Conservation (phyloP, 2,888 invertebrate species). For the Iselma pallidipennis region DNA sequence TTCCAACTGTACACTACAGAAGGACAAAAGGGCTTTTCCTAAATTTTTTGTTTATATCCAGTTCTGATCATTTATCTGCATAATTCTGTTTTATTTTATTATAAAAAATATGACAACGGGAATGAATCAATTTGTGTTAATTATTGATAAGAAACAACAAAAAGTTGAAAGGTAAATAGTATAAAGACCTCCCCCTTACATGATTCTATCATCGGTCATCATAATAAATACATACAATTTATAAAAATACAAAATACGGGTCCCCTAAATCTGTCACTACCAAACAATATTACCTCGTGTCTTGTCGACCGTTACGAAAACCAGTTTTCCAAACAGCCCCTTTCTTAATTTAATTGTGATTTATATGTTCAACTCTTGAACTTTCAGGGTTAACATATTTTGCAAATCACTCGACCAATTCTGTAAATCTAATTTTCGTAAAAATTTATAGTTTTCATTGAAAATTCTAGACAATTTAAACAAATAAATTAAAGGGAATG, state of each 20-base stretch:
- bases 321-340: constrained; percentile 34
- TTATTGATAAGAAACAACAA: background rate
- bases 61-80: too few species aligned
- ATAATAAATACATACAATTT: background rate
- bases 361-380: constrained; percentile 34
- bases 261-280: constrained; percentile 41
- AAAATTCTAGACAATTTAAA: too few species aligned
- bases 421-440: background rate
- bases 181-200: background rate
- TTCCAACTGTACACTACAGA: too few species aligned
- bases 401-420: background rate
- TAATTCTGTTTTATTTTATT: constrained; percentile 5
- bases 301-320: constrained; percentile 38
- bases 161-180: background rate
- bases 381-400: constrained; percentile 11
- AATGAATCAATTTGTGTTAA: too few species aligned
- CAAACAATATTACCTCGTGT: constrained; percentile 32
- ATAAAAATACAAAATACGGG: constrained; percentile 16
- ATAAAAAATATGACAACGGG: too few species aligned
- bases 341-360: constrained; percentile 43
- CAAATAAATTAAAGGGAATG: background rate
- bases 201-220: background rate
- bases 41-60: too few species aligned
- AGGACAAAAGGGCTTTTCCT: too few species aligned
- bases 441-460: background rate